A percentile compares a stretch with the other conserved stretches of the same genome.
These are phyloP conservation scores for Drosophila neocordata DNA, from an alignment of 1,140 invertebrate species.

Conservation along the genomic window DNA sequence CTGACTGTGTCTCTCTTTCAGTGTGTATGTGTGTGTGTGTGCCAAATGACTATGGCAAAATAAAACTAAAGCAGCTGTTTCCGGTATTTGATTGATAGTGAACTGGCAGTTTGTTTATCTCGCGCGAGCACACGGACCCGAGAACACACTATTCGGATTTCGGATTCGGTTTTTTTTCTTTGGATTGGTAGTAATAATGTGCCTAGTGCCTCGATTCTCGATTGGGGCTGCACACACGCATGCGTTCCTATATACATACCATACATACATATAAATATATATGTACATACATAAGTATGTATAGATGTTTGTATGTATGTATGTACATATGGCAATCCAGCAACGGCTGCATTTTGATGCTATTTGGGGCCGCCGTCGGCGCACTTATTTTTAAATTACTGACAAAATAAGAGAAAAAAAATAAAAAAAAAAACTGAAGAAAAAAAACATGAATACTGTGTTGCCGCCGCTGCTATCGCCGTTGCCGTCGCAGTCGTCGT, in stretches of 20 bases:
- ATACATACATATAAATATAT: not conserved
- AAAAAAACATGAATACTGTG: conserved; percentile 20
- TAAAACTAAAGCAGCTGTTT: conserved; percentile 83
- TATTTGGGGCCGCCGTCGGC: conserved; percentile 78
- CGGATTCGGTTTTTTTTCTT: not conserved
- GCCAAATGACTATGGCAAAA: conserved; percentile 80
- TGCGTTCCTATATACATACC: conserved; percentile 16
- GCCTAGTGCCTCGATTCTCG: conserved; percentile 12
- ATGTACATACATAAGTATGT: conserved; percentile 12
- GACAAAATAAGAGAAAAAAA: conserved; percentile 37
- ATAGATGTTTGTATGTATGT: conserved; percentile 39
- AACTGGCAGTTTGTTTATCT: conserved; percentile 83
- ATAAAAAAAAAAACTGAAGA: conserved; percentile 13
- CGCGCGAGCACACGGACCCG: conserved; percentile 61
- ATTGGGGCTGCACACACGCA: conserved; percentile 20
- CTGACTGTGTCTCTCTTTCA: conserved; percentile 6
- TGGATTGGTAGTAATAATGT: conserved; percentile 14
- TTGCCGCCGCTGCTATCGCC: conserved; percentile 30
- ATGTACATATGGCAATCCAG: conserved; percentile 19
- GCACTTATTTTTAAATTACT: conserved; percentile 81
- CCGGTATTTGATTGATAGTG: conserved; percentile 83
- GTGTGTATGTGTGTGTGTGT: conserved; percentile 51
- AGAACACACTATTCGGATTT: conserved; percentile 24
- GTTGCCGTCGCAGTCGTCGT: not conserved
- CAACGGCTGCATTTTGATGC: conserved; percentile 72